Conservation (phyloP, 2,797 vertebrate genomes). For the Morus bassanus region DNA sequence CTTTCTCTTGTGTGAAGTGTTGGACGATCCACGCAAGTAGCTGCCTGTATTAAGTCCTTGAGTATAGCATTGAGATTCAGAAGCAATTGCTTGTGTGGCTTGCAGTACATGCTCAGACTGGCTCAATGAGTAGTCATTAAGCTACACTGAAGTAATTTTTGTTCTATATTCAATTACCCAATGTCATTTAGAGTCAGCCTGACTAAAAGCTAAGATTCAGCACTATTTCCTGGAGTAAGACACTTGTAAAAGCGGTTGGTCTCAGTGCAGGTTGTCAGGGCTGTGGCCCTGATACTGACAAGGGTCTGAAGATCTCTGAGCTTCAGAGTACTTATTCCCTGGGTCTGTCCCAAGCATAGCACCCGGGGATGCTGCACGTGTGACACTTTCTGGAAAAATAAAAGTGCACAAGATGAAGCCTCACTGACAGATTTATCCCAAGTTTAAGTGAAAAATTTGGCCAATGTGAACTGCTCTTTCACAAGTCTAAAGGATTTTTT, state of each 20-base stretch:
- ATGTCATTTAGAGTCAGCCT: neutral
- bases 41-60: neutral
- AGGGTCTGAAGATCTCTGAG: neutral
- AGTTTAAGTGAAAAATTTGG: neutral
- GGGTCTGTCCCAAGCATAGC: neutral
- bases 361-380: rapidly evolving
- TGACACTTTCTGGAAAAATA: neutral
- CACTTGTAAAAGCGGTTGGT: neutral
- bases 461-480: neutral
- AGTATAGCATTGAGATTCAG: neutral
- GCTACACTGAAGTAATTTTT: neutral
- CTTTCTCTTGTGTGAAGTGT: neutral
- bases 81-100: neutral
- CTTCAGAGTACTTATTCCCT: neutral
- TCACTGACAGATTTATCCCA: neutral
- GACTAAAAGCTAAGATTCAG: neutral
- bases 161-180: neutral
- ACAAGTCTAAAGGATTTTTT: neutral
- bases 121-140: neutral
- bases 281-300: neutral
- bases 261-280: neutral
- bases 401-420: neutral
- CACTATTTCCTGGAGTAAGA: neutral
- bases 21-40: rapidly evolving
- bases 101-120: rapidly evolving